phyloP scores from a whole-genome alignment of 1,140 invertebrate genomes.

The Lanistes nyassanus region DNA sequence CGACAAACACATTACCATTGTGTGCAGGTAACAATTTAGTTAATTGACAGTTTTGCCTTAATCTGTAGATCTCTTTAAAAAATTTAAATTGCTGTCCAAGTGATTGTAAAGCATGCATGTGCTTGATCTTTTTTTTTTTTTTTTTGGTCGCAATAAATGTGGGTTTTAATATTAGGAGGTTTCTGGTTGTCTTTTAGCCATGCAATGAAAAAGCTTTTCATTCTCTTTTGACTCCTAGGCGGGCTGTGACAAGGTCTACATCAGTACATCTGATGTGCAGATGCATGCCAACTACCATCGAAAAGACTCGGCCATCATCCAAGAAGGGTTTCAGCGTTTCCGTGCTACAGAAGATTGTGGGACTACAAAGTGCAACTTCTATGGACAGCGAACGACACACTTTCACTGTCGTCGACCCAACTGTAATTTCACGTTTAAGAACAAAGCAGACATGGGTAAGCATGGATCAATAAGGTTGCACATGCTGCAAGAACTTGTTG shows the following conservation, averaged over 20 bases:
- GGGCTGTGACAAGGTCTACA: conserved; percentile 97
- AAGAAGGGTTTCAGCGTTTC: conserved; percentile 94
- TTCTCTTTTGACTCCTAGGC: conserved; percentile 70
- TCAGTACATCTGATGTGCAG: conserved; percentile 98
- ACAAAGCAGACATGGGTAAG: conserved; percentile 99
- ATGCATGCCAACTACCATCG: conserved; percentile 99
- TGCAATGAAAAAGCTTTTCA: background rate
- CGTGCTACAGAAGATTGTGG: conserved; percentile 92
- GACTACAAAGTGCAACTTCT: conserved; percentile 87
- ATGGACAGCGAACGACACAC: conserved; percentile 95
- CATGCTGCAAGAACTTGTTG: background rate
- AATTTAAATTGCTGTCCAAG: too few species aligned
- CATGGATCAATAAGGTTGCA: conserved; percentile 17
- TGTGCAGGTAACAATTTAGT: conserved; percentile 77
- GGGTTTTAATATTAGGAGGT: too few species aligned
- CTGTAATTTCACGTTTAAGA: conserved; percentile 97
- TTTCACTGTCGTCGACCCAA: conserved; percentile 92
- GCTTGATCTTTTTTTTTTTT: too few species aligned
- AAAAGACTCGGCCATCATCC: conserved; percentile 96
- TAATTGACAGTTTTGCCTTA: background rate
- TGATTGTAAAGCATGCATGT: too few species aligned
- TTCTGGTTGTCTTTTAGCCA: background rate
- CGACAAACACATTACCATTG: conserved; percentile 99
- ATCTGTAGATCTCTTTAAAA: too few species aligned
- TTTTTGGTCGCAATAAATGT: too few species aligned